These are phyloP conservation scores for Panthera leo DNA, from an alignment of 2,113 vertebrate genomes.

Conservation along the genomic window DNA sequence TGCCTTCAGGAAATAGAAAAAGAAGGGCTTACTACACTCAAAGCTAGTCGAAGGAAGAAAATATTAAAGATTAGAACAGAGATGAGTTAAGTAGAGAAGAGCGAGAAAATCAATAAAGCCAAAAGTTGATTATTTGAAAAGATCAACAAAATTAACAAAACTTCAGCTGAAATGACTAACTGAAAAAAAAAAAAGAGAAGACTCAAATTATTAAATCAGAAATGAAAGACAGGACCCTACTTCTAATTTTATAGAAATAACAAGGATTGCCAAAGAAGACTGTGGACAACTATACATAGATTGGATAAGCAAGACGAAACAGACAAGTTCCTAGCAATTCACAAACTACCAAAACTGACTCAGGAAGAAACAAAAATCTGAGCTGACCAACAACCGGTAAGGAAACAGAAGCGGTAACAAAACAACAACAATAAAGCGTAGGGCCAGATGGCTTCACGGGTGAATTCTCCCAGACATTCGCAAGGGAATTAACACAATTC, in stretches of 20 bases:
- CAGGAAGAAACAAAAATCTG: neutral
- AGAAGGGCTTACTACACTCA: no score
- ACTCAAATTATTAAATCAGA: neutral
- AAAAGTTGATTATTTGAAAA: no score
- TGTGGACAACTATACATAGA: no score
- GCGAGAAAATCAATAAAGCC: no score
- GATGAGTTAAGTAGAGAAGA: no score
- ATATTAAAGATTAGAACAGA: no score
- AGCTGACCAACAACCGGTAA: neutral
- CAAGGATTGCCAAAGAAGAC: neutral
- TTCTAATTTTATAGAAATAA: neutral
- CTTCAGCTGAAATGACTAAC: no score
- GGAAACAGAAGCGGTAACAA: neutral
- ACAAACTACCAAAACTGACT: neutral
- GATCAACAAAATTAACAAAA: no score
- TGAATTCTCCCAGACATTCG: neutral
- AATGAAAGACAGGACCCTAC: neutral
- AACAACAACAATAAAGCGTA: neutral
- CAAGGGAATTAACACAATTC: neutral
- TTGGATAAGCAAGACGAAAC: neutral
- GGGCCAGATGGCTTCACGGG: neutral
- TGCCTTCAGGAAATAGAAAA: no score
- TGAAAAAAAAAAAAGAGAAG: no score
- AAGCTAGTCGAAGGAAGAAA: no score
- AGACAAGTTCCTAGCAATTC: no score